Base-by-base conservation (phyloP, 2,113 vertebrate genomes). In the Macquaria ambigua region DNA sequence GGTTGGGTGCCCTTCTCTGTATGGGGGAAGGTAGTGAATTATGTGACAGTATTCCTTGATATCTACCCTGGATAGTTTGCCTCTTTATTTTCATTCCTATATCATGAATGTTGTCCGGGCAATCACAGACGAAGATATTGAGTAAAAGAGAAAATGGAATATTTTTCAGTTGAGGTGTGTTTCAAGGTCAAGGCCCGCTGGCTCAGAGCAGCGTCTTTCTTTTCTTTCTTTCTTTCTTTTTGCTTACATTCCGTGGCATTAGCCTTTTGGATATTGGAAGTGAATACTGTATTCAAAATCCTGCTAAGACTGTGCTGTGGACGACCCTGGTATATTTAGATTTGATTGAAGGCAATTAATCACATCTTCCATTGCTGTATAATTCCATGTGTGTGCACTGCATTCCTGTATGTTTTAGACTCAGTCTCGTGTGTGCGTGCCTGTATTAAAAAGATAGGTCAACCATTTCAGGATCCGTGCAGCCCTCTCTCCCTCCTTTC, bases 401-500 rank as follows among this genome's bases (percentile, higher is more conserved):
- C 28, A 63, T 81, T 55, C 14, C 46, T 56, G 37, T 71, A 46
- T 50, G 46, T 58, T 63, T 75, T 23, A 39, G 56, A n/a, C 5
- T 18, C 18, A 8, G 39, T 46, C 34, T 34, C 0, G 21, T 41
- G 50, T 59, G 50, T 25, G 64, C 3, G 34, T 4, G 77, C 34
- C 59, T 85, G 77, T 53, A 74, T 84, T 86, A 81, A 90, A 88
- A 89, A 85, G 87, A 81, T 56, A 84, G 82, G 92, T 94, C 92
- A 89, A 88, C 92, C 93, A 90, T 94, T 93, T 93, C 82, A 79
- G 79, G 71, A 89, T 75, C 87, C 10, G 37, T 62, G 79, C 87
- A 89, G 89, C 90, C 82, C 74, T 78, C 70, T 71, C 83, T 86
- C 69, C 48, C 74, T 86, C 59, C 46, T 63, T 85, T 80, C 83